Conservation (phyloP, 1,140 invertebrate genomes). For the Drosophila novamexicana region DNA sequence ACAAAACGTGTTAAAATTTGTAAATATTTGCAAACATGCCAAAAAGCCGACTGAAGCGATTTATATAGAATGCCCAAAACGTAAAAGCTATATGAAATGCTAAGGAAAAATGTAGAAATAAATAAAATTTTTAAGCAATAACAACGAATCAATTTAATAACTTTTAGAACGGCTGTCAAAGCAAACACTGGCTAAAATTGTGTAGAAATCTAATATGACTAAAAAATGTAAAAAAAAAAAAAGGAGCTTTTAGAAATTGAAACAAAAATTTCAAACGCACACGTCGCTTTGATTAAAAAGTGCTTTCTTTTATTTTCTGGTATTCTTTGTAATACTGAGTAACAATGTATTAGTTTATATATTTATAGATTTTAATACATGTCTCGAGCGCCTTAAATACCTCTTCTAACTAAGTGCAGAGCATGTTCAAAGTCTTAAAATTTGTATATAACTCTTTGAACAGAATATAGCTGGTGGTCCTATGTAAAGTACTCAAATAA, state of each 20-base stretch:
- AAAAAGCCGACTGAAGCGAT: constrained; percentile 21
- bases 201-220: background rate
- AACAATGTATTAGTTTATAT: too few species aligned
- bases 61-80: constrained; percentile 33
- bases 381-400: too few species aligned
- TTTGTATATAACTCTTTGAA: too few species aligned
- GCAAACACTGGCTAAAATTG: background rate
- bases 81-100: constrained; percentile 26
- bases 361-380: too few species aligned
- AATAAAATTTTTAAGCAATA: constrained; percentile 26
- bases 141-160: constrained; percentile 4
- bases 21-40: constrained; percentile 51
- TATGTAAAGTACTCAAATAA: too few species aligned
- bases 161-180: background rate
- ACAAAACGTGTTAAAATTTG: constrained; percentile 60
- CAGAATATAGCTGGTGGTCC: too few species aligned
- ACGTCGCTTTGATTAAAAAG: too few species aligned
- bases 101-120: constrained; percentile 6
- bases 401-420: too few species aligned
- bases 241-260: background rate
- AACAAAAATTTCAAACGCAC: background rate
- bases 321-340: too few species aligned
- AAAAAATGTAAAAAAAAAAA: background rate
- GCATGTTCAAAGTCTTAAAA: too few species aligned
- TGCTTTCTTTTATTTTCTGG: too few species aligned